A percentile compares a stretch with the other conserved stretches of the same genome.
phyloP scores from a whole-genome alignment of 2,797 vertebrate species.

The Pangasius larnaudii region DNA sequence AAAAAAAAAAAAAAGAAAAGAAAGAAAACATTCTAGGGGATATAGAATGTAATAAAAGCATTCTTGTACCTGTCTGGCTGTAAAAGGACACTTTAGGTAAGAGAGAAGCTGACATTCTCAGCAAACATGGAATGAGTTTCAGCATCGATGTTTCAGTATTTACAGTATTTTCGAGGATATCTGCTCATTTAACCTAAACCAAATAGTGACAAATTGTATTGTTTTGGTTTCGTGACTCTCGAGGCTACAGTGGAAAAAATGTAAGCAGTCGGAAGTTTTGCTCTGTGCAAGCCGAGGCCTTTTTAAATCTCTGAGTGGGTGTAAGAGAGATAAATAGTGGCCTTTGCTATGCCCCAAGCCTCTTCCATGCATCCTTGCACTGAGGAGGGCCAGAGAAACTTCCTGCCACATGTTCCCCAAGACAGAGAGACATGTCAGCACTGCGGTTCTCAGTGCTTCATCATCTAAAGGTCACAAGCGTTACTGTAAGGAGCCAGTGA shows the following conservation, averaged over 20 bases:
- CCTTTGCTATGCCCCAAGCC: conserved; percentile 68
- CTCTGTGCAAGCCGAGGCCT: conserved; percentile 20
- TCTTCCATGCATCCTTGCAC: conserved; percentile 68
- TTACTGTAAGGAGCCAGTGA: conserved; percentile 63
- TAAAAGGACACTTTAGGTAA: conserved; percentile 57
- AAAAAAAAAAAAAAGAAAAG: background rate
- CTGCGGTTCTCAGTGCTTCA: conserved; percentile 65
- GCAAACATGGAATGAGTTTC: conserved; percentile 32
- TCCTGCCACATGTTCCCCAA: conserved; percentile 67
- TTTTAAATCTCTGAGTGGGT: conserved; percentile 65
- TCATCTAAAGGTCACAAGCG: conserved; percentile 76
- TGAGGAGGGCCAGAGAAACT: conserved; percentile 65
- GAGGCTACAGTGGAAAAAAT: conserved; percentile 5
- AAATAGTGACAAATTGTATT: conserved; percentile 20
- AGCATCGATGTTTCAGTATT: background rate
- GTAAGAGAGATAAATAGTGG: conserved; percentile 71
- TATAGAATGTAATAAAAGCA: conserved; percentile 40
- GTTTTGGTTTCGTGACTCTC: conserved; percentile 8
- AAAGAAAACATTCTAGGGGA: conserved; percentile 25
- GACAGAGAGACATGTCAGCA: conserved; percentile 74
- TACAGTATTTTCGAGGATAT: background rate
- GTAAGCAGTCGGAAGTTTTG: conserved; percentile 30
- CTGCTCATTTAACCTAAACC: conserved; percentile 8
- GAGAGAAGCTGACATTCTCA: conserved; percentile 47
- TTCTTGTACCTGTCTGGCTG: conserved; percentile 32